A percentile compares a stretch with the other conserved stretches of the same genome.
Conservation (phyloP, 2,797 vertebrate species). For the Periophthalmus magnuspinnatus region DNA sequence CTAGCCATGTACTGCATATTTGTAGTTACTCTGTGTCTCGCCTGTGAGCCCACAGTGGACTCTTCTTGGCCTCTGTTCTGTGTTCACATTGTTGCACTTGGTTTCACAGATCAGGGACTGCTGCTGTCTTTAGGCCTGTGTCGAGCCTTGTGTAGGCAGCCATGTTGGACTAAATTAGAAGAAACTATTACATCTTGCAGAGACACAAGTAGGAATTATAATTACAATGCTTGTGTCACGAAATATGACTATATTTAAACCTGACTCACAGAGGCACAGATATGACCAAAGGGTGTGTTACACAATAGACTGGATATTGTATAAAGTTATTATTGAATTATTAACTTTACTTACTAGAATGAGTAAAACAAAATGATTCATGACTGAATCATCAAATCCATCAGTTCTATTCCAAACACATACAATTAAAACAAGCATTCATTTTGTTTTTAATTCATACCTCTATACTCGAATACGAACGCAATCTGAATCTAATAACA, state of each 20-base stretch:
- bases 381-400: not conserved
- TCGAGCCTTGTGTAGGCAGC: not conserved
- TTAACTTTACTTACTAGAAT: not conserved
- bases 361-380: not conserved
- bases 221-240: not conserved
- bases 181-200: not conserved
- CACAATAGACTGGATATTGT: not conserved
- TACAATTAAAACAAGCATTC: too few relatives aligned
- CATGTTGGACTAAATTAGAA: constrained; percentile 1
- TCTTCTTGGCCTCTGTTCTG: not conserved
- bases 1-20: not conserved
- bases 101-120: not conserved
- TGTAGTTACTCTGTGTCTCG: not conserved
- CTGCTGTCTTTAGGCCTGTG: not conserved
- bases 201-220: not conserved
- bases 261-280: not conserved
- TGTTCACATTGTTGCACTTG: too few relatives aligned
- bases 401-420: not conserved
- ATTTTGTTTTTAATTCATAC: too few relatives aligned
- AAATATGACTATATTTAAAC: not conserved
- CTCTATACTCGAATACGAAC: too few relatives aligned
- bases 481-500: not conserved
- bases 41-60: not conserved
- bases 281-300: not conserved
- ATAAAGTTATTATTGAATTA: not conserved